Percentiles rank a stretch among this genome's conserved stretches.
Evolutionary conservation across 2,113 vertebrate genomes (phyloP).

Genomic region (Pyxicephalus adspersus): DNA sequence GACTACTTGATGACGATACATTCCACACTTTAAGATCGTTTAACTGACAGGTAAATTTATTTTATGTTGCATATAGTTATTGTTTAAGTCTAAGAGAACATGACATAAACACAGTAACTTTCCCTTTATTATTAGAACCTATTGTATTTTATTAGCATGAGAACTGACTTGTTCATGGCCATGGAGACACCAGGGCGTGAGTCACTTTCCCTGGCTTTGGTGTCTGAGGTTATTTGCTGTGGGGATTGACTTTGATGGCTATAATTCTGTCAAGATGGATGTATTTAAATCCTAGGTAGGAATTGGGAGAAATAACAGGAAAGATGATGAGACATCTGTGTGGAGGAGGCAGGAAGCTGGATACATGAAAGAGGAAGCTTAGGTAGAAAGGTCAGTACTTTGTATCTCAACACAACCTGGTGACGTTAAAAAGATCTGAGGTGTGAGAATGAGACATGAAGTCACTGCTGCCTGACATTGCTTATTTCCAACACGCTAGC

Average conservation of each 20-base stretch:
- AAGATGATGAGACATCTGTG: slow-evolving; percentile 21
- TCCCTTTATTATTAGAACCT: slow-evolving; percentile 1
- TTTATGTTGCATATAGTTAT: not conserved
- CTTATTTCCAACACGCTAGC: not conserved
- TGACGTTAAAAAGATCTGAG: slow-evolving; percentile 19
- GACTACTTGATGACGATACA: no score
- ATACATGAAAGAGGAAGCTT: slow-evolving; percentile 37
- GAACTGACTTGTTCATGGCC: slow-evolving; percentile 4
- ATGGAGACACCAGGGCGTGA: not conserved
- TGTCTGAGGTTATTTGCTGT: not conserved
- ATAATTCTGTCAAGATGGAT: slow-evolving; percentile 26
- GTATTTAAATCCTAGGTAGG: not conserved
- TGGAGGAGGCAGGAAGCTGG: slow-evolving; percentile 21
- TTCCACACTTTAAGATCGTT: no score
- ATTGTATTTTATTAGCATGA: slow-evolving; percentile 4
- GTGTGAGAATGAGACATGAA: not conserved
- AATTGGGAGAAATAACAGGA: not conserved
- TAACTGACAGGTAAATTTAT: no score
- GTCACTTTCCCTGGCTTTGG: not conserved
- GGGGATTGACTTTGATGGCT: not conserved
- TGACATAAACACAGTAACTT: slow-evolving; percentile 23
- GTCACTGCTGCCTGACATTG: not conserved
- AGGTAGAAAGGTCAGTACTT: slow-evolving; percentile 20
- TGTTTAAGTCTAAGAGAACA: not conserved
- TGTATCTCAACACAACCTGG: slow-evolving; percentile 6